Evolutionary conservation across 2,797 vertebrate genomes (phyloP), one percentile per base, ranked within the genome.

Genomic region (Pseudocheirus occidentalis): DNA sequence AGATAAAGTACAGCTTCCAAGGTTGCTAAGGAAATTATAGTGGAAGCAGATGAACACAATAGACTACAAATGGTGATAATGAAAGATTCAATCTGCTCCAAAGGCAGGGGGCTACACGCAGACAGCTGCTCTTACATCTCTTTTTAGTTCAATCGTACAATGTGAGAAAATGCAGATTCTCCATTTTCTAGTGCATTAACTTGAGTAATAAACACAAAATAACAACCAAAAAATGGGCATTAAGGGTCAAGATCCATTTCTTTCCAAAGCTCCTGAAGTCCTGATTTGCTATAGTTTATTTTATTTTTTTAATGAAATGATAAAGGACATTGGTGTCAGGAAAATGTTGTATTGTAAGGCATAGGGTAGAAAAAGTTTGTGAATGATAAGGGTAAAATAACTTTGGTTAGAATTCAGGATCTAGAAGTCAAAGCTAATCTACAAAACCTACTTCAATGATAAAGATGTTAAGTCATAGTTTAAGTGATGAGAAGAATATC

Each of bases 11-110:
- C 12, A 95, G 16, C 24, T 57, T 97, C 53, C 40, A 97, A 89
- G 46, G 92, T 62, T 90, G 28, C 57, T 94, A 40, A 53, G 13
- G 81, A 97, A 97, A 97, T 97, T 95, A 97, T 56, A 56, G 92
- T 40, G 54, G 59, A 97, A 95, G 91, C 92, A 31, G 9, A 53
- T 97, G 31, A 91, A 95, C 92, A 92, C 5, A 93, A 95, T 94
- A 90, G 31, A 2, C 55, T 97, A 58, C 90, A 97, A 97, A 96
- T 87, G 91, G 34, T 93, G 95, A 94, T 95, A 97, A 96, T 0
- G 2, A 94, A 98, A 94, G 90, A 94, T 91, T 95, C 58, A 94
- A 55, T 97, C 95, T 96, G 95, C 91, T 98, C 94, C 93, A 94
- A 95, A 98, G 93, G 91, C 93, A 97, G 93, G 54, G 62, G 18